A percentile compares a stretch with the other conserved stretches of the same genome.
Conservation (phyloP, 1,140 invertebrate genomes). For the Prorops nasuta region DNA sequence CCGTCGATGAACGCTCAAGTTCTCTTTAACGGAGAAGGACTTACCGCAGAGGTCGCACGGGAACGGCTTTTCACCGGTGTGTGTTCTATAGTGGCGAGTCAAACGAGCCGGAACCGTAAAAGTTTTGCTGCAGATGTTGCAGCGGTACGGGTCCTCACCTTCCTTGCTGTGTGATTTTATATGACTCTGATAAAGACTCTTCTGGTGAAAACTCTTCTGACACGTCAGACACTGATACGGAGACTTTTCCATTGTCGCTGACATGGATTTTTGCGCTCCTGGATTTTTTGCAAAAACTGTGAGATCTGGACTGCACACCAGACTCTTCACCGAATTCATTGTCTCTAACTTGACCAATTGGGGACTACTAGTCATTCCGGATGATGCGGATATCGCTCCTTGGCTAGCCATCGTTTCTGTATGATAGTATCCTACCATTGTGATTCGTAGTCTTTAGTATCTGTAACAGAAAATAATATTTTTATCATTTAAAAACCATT, state of each 20-base stretch:
- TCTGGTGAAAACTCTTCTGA: constrained; percentile 62
- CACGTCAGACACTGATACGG: constrained; percentile 60
- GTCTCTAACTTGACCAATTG: too few relatives aligned
- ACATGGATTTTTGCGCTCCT: neutral
- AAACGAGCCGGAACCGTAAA: constrained; percentile 88
- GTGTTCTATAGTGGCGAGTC: constrained; percentile 86
- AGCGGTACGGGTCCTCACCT: constrained; percentile 77
- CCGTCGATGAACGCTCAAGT: constrained; percentile 85
- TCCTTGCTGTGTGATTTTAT: constrained; percentile 62
- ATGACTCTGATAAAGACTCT: constrained; percentile 62
- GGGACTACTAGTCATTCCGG: constrained; percentile 8
- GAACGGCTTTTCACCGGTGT: constrained; percentile 83
- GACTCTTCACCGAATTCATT: constrained; percentile 41
- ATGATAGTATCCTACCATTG: constrained; percentile 46
- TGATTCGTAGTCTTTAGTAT: constrained; percentile 1
- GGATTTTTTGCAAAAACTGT: constrained; percentile 26
- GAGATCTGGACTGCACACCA: constrained; percentile 48
- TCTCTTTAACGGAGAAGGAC: constrained; percentile 89
- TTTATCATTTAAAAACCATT: neutral
- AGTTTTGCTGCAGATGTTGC: constrained; percentile 88
- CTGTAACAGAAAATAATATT: constrained; percentile 17
- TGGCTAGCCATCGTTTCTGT: constrained; percentile 17
- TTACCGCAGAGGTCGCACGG: constrained; percentile 92
- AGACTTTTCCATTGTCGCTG: constrained; percentile 13
- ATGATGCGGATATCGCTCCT: constrained; percentile 15